Conservation (phyloP, 2,113 vertebrate species). For the Dasyornis broadbenti region DNA sequence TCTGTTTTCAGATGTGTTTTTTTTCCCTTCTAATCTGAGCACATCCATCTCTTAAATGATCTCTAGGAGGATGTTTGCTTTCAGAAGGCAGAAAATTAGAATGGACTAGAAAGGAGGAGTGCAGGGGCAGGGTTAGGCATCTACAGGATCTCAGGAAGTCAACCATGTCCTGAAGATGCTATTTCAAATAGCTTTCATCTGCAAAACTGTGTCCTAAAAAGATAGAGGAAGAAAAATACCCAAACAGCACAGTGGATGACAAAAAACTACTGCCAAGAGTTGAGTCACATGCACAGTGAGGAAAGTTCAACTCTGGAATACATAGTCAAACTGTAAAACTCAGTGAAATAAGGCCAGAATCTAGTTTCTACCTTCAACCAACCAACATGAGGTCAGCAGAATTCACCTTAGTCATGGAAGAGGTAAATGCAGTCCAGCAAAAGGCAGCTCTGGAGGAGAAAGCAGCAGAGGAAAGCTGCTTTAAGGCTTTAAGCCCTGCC, state of each 20-base stretch:
- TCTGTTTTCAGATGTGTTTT: not conserved
- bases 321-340: not conserved
- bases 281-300: fast-evolving
- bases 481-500: not conserved
- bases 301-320: not conserved
- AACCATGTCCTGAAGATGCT: not conserved
- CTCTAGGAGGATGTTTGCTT: not conserved
- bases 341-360: not conserved
- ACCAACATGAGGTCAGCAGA: not conserved
- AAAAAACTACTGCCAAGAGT: not conserved
- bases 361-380: not conserved
- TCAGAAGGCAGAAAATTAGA: not conserved
- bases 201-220: not conserved
- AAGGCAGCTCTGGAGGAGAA: not conserved
- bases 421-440: fast-evolving
- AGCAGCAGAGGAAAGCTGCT: not conserved
- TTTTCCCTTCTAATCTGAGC: fast-evolving
- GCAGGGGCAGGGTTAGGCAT: not conserved
- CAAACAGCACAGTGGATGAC: not conserved
- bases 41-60: not conserved
- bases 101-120: not conserved
- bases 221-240: not conserved
- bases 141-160: not conserved
- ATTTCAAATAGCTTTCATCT: not conserved
- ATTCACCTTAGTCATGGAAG: not conserved